Conservation (phyloP, 1,140 invertebrate genomes). For the Atta cephalotes region DNA sequence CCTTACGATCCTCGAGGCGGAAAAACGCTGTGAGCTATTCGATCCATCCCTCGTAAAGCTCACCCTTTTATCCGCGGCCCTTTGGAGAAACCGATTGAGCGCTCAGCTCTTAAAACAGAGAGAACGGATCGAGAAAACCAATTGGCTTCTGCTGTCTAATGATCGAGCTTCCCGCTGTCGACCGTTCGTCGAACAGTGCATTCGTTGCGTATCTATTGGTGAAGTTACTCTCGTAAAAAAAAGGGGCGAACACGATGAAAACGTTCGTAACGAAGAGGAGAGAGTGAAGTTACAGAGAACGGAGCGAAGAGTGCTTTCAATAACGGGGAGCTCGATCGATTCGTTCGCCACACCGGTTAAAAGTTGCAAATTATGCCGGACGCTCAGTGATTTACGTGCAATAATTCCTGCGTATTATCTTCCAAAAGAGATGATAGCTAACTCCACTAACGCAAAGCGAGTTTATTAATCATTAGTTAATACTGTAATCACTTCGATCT, state of each 20-base stretch:
- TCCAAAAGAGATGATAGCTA: constrained; percentile 19
- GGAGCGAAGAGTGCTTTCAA: neutral
- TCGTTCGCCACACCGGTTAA: constrained; percentile 6
- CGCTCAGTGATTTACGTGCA: constrained; percentile 20
- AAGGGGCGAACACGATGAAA: constrained; percentile 1
- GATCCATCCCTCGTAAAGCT: constrained; percentile 51
- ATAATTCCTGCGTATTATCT: constrained; percentile 32
- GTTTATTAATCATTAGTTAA: constrained; percentile 39
- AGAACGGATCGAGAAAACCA: constrained; percentile 28
- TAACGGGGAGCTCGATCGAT: constrained; percentile 9
- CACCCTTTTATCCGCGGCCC: constrained; percentile 39
- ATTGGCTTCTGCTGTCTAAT: constrained; percentile 53
- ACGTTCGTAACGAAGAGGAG: constrained; percentile 32
- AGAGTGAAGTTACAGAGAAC: constrained; percentile 16
- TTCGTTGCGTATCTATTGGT: constrained; percentile 24
- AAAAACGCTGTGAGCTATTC: constrained; percentile 43
- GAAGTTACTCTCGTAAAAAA: constrained; percentile 19
- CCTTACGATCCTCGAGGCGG: constrained; percentile 15
- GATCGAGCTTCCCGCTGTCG: constrained; percentile 23
- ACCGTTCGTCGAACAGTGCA: constrained; percentile 16
- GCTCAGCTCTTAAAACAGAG: constrained; percentile 42
- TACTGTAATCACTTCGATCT: constrained; percentile 6
- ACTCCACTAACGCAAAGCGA: constrained; percentile 12
- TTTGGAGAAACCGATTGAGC: constrained; percentile 41
- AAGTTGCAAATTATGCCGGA: constrained; percentile 45